Evolutionary conservation across 2,888 invertebrate genomes (phyloP), one percentile per base, ranked within the genome.

Genomic region (Auanema freiburgensis): DNA sequence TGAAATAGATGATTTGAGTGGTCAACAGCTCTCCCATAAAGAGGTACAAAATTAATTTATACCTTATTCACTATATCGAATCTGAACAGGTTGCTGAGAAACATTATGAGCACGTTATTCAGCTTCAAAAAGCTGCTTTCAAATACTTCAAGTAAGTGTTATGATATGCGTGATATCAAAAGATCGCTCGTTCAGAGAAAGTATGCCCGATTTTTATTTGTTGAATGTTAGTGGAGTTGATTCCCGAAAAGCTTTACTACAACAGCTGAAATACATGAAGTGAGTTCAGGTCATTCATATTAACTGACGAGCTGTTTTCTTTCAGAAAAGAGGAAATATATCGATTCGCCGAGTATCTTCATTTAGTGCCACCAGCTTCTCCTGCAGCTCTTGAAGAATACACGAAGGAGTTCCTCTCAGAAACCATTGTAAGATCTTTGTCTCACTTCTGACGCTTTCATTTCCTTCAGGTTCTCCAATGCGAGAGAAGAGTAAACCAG

Each of bases 181-280:
- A 41, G 24, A 6, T 23, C 3, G 18, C 33, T 23, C 10, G 46
- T 74, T 58, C 59, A 74, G 72, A 18, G 79, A 81, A 24, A 75
- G 63, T 12, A 76, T 97, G 60, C 87, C 90, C 51, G 88, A 90
- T 71, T 96, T 98, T 86, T 90, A 94, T 0, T 86, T 98, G 42
- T 90, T 93, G 0, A 97, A 95, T 85, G 95, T 98, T 14, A 93
- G 93, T 0, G 91, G 90, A 78, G 91, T 98, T n/a, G 95, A 98
- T 83, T 92, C 91, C 0, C 88, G 94, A 71, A 90, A 91, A 63
- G 88, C 89, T 16, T 86, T 95, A 24, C 86, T 89, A 66, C 92
- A 92, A 83, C 91, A 94, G 85, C 94, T 98, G 53, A 41, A 50
- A 14, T 54, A 63, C 12, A 74, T 78, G 74, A 71, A 58, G 73